Percentiles rank a stretch among this genome's conserved stretches.
phyloP scores from a whole-genome alignment of 2,113 vertebrate species.

The Lepidothrix coronata region DNA sequence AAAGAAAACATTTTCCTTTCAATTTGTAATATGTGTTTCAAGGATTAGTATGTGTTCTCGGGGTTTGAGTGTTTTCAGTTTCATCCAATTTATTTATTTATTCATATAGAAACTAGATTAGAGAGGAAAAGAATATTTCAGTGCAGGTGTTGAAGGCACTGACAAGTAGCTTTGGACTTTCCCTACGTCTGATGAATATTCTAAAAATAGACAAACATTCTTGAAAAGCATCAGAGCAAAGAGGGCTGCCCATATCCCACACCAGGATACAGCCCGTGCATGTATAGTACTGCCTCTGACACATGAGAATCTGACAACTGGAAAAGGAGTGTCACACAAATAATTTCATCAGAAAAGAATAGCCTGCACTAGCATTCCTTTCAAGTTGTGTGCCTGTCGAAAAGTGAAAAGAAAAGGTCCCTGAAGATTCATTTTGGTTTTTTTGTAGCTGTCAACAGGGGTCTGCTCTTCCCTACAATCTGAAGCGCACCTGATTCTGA shows the following conservation, averaged over 20 bases:
- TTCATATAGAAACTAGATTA: background rate
- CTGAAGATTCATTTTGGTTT: background rate
- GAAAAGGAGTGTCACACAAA: slow-evolving; percentile 57
- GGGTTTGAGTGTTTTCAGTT: background rate
- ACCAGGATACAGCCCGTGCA: accelerated
- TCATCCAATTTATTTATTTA: background rate
- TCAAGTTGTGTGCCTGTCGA: background rate
- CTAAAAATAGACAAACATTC: background rate
- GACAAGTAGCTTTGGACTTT: background rate
- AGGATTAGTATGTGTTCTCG: background rate
- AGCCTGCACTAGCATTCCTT: background rate
- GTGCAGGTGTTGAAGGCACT: background rate
- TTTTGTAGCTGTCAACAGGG: background rate
- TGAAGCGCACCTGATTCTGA: background rate
- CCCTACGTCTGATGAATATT: background rate
- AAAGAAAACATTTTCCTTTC: background rate
- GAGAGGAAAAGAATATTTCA: background rate
- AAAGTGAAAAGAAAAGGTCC: background rate
- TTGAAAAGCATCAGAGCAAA: background rate
- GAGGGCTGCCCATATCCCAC: background rate
- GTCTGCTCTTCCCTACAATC: background rate
- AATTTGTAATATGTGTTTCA: background rate
- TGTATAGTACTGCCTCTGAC: background rate
- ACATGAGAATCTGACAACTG: slow-evolving; percentile 50
- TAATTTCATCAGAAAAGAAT: background rate